Percentiles rank a stretch among this genome's conserved stretches.
phyloP scores from a whole-genome alignment of 2,888 invertebrate species.

The Lycocerus yunnanus region DNA sequence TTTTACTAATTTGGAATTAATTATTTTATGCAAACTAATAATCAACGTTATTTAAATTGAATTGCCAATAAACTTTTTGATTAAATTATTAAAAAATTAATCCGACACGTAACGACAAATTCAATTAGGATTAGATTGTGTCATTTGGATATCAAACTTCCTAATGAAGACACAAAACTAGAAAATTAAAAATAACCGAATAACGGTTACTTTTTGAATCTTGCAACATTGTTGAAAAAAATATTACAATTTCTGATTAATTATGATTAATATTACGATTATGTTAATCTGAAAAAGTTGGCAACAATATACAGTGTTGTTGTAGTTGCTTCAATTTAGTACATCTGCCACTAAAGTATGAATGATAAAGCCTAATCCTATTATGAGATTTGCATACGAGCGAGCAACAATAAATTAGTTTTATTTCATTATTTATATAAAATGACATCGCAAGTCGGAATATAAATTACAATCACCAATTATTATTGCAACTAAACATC shows the following conservation, averaged over 20 bases:
- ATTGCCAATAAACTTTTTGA: not conserved
- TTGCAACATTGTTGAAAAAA: not conserved
- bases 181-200: not conserved
- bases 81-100: not conserved
- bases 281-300: conserved; percentile 4
- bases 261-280: not conserved
- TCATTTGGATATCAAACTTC: not conserved
- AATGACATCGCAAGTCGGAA: conserved; percentile 45
- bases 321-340: conserved; percentile 21
- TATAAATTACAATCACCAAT: conserved; percentile 53
- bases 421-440: conserved; percentile 53
- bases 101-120: not conserved
- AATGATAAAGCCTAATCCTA: conserved; percentile 51
- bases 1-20: not conserved
- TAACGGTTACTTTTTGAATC: not conserved
- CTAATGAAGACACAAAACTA: not conserved
- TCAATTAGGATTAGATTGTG: conserved; percentile 2
- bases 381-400: conserved; percentile 53
- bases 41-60: not conserved
- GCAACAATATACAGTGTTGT: conserved; percentile 3
- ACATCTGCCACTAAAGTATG: conserved; percentile 41
- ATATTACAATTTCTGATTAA: not conserved
- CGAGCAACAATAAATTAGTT: conserved; percentile 53
- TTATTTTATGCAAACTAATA: not conserved
- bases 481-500: conserved; percentile 32